These are phyloP conservation scores for Bombus breviceps DNA, from an alignment of 1,140 invertebrate species.

Conservation along the genomic window DNA sequence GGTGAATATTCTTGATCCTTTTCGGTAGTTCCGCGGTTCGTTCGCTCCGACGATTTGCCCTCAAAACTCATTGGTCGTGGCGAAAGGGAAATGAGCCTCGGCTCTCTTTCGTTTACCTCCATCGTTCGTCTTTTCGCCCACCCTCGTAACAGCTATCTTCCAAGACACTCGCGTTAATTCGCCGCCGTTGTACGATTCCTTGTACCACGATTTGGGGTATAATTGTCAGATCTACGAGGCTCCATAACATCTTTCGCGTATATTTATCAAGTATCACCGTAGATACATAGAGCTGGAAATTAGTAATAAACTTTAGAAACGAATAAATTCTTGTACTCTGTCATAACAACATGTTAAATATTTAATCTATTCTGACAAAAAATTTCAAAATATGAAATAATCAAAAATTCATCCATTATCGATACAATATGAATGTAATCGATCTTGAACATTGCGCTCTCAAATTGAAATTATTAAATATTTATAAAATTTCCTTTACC, in stretches of 20 bases:
- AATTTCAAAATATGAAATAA: no score
- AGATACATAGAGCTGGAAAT: neutral
- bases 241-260: neutral
- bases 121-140: slow-evolving; percentile 43
- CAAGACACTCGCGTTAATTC: slow-evolving; percentile 26
- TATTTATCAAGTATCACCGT: neutral
- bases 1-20: neutral
- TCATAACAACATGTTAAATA: no score
- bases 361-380: no score
- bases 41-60: slow-evolving; percentile 55
- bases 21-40: slow-evolving; percentile 41
- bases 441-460: no score
- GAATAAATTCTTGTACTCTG: no score
- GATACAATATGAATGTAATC: no score
- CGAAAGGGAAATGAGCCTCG: slow-evolving; percentile 61
- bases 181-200: neutral
- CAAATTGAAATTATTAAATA: no score
- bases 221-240: slow-evolving; percentile 34
- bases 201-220: slow-evolving; percentile 39
- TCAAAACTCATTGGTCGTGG: slow-evolving; percentile 54
- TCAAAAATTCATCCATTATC: no score
- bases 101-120: slow-evolving; percentile 52
- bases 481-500: no score
- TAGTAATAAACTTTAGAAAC: neutral
- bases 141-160: slow-evolving; percentile 22